These are phyloP conservation scores for Misgurnus mizolepis DNA, from an alignment of 2,113 vertebrate species.

Conservation along the genomic window DNA sequence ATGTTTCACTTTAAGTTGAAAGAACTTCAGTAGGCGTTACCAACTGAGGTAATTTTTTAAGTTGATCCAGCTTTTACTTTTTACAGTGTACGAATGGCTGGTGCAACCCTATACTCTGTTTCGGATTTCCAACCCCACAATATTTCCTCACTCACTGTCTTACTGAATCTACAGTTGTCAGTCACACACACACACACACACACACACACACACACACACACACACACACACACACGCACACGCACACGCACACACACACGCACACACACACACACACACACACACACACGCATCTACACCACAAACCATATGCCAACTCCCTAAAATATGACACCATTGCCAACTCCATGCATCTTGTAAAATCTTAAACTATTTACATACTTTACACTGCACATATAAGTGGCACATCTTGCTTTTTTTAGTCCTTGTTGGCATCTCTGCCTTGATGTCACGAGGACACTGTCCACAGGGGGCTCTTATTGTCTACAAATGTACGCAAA, in stretches of 20 bases:
- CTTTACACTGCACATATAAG: conserved; percentile 32
- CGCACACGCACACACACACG: too few species aligned
- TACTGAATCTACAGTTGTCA: not conserved
- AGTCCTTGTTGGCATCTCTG: not conserved
- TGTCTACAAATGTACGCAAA: not conserved
- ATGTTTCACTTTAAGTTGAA: too few species aligned
- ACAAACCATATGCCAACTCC: conserved; percentile 31
- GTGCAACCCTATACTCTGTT: too few species aligned
- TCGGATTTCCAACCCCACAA: not conserved
- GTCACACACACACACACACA: conserved; percentile 21
- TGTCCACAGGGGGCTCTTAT: not conserved
- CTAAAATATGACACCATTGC: conserved; percentile 43
- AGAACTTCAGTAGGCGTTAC: too few species aligned
- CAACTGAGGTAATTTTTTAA: too few species aligned
- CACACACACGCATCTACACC: too few species aligned
- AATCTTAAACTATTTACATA: conserved; percentile 47
- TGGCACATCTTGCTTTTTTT: conserved; percentile 16
- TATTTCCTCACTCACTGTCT: conserved; percentile 15
- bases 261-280: too few species aligned
- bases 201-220: too few species aligned
- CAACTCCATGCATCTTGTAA: conserved; percentile 34
- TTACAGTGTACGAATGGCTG: too few species aligned
- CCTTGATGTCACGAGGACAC: not conserved
- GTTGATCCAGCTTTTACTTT: too few species aligned
- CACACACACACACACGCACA: too few species aligned